Evolutionary conservation across 37 sponge, comb jelly and placozoan species (phyloP).

Genomic region (Eunapius fragilis): DNA sequence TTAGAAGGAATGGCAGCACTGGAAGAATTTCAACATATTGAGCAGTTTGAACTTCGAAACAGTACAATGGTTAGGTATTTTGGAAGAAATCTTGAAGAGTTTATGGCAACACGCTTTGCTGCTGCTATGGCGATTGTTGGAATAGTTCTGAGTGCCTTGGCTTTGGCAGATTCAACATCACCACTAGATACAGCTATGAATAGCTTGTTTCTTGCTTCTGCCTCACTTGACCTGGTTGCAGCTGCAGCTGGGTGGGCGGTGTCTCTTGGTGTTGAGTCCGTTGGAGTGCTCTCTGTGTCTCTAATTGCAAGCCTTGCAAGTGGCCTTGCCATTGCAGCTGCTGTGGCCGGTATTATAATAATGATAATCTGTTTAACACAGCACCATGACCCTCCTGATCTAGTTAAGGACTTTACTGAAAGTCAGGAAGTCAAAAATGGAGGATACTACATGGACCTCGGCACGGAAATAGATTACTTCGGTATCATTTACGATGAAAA

Average conservation of each 20-base stretch:
- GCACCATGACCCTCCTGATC: conserved; percentile 6
- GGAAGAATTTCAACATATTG: background rate
- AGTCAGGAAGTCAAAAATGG: conserved; percentile 2
- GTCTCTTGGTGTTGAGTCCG: background rate
- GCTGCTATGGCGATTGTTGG: conserved; percentile 11
- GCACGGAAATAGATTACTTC: conserved; percentile 11
- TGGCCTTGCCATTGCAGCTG: conserved; percentile 1
- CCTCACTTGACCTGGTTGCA: background rate
- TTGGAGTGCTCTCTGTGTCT: background rate
- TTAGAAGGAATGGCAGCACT: background rate
- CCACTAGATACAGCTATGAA: background rate
- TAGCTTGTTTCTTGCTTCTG: conserved; percentile 13
- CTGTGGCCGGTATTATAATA: conserved; percentile 2
- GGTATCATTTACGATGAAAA: background rate
- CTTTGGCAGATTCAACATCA: background rate
- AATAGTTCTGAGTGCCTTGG: conserved; percentile 11
- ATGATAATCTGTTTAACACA: background rate
- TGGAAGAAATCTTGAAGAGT: conserved; percentile 19
- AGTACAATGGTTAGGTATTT: background rate
- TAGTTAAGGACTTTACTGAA: background rate
- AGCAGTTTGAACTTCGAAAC: background rate
- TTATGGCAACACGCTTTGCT: conserved; percentile 18
- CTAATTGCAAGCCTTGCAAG: background rate
- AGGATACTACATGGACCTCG: conserved; percentile 2
- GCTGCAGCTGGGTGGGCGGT: conserved; percentile 12